Conservation (phyloP, 2,797 vertebrate species). For the Apogon talboti region DNA sequence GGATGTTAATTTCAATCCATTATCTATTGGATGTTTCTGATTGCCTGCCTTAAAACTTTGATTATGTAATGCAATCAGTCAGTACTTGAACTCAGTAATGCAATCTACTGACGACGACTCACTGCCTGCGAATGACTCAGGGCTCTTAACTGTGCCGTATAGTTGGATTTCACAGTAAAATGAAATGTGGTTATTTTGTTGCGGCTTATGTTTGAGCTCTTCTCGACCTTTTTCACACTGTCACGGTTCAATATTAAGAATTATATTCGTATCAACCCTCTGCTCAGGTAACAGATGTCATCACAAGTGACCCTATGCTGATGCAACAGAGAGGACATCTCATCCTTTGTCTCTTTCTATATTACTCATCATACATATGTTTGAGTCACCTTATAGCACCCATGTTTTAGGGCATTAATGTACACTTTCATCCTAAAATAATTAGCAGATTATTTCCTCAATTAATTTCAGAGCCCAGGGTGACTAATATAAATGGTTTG, state of each 20-base stretch:
- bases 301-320: not conserved
- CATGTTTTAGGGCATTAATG: too few species aligned
- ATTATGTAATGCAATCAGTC: conserved; percentile 58
- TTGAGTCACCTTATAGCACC: too few species aligned
- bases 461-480: not conserved
- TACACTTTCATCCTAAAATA: not conserved
- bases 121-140: conserved; percentile 37
- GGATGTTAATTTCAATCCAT: conserved; percentile 37
- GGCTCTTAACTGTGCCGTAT: conserved; percentile 24
- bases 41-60: conserved; percentile 51
- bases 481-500: not conserved
- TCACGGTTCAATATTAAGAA: conserved; percentile 12
- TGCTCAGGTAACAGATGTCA: conserved; percentile 20
- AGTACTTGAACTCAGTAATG: conserved; percentile 46
- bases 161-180: conserved; percentile 12
- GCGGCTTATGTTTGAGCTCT: conserved; percentile 30
- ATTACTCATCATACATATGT: too few species aligned
- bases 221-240: conserved; percentile 16
- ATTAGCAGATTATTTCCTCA: not conserved
- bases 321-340: not conserved
- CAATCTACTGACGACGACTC: conserved; percentile 34
- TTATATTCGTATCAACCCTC: not conserved
- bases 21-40: conserved; percentile 50
- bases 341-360: not conserved
- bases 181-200: conserved; percentile 40